Percentiles rank a stretch among this genome's conserved stretches.
Evolutionary conservation across 2,113 vertebrate genomes (phyloP).

Genomic region (Callipepla californica): DNA sequence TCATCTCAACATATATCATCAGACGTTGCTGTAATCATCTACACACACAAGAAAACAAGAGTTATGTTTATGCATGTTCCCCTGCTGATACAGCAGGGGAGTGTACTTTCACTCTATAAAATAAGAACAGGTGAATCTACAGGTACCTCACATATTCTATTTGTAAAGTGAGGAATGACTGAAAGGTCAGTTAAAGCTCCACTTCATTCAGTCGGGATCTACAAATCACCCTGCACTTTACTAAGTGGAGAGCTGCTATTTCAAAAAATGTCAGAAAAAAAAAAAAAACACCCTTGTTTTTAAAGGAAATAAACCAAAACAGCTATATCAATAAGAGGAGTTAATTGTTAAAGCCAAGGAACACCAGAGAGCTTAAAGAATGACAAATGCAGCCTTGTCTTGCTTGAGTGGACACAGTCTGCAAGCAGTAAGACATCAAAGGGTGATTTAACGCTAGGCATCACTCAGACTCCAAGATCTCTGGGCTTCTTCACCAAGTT

Average conservation of each 20-base stretch:
- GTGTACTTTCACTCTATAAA: not conserved
- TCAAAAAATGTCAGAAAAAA: not conserved
- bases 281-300: not conserved
- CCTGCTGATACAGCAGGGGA: not conserved
- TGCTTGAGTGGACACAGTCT: not conserved
- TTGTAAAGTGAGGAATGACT: not conserved
- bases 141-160: not conserved
- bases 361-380: conserved; percentile 21
- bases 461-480: not conserved
- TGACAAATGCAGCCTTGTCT: not conserved
- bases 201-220: not conserved
- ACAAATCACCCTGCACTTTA: not conserved
- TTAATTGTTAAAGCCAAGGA: conserved; percentile 51
- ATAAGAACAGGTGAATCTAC: not conserved
- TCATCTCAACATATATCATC: too few relatives aligned
- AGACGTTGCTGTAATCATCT: not conserved
- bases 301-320: conserved; percentile 14
- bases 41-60: not conserved
- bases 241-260: not conserved
- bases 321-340: not conserved
- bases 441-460: not conserved
- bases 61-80: not conserved
- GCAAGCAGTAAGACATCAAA: not conserved
- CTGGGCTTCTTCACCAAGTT: not conserved
- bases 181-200: not conserved